Evolutionary conservation across 2,797 vertebrate species (phyloP), one percentile per base, ranked within the genome.

Genomic region (Carapus acus): DNA sequence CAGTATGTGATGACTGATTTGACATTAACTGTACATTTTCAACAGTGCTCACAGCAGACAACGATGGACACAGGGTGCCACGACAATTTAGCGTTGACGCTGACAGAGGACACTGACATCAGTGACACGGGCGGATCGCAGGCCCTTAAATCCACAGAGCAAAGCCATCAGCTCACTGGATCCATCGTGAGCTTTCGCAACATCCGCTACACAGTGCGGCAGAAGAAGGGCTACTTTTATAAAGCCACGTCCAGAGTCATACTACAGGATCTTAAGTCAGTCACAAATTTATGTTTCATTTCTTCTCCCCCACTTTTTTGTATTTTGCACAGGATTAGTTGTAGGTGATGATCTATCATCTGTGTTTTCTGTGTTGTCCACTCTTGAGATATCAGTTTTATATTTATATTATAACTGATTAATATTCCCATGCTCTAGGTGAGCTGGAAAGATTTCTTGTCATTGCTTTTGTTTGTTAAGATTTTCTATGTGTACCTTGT

Each of bases 121-220:
- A 87, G 87, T 11, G 84, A 86, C 38, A 52, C 4, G 13, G 2
- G 27, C 29, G 15, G 58, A 48, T 63, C 81, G 21, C 76, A 76
- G 46, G 57, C 53, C 20, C 16, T 48, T 23, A 15, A 42, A 0
- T 48, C 55, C 14, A 1, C n/a, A 17, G 58, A 69, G 13, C 62
- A 58, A n/a, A 45, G 40, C 40, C 45, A 49, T 43, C 70, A 51
- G 59, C 58, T 23, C 0, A 34, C 42, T 1, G 87, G 88, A 11
- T 80, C 88, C 54, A 83, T 71, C 1, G 85, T 90, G 58, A 89
- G 86, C 78, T 90, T 90, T 71, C 89, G 90, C 55, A 73, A 77
- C 73, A 76, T 90, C 73, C 68, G 80, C 24, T 90, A 90, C 66
- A 80, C 67, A 54, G 80, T 90, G 24, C 58, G 69, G 29, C 52